Evolutionary conservation across 1,140 invertebrate genomes (phyloP), one percentile per base, ranked within the genome.

Genomic region (Portunus trituberculatus): DNA sequence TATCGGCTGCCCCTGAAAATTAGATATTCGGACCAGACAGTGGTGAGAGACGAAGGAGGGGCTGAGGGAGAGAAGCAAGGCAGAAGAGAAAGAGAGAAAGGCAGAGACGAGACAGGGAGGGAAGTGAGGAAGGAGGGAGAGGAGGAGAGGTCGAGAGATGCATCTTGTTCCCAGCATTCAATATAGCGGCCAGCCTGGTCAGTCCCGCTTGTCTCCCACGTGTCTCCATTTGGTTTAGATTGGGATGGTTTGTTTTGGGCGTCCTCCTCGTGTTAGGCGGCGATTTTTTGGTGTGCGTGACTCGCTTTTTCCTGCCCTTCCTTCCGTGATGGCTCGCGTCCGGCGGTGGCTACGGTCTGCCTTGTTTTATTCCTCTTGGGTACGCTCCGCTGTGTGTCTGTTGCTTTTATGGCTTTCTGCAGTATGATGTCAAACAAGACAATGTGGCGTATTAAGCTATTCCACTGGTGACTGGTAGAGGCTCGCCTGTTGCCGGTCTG

Each of bases 81-180:
- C 0, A 20, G 4, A 29, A 32, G 86, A 32, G 86, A 32, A 28
- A 88, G 86, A 88, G 86, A 28, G 0, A 32, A 8, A 88, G 86
- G n/a, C 12, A 88, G 31, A 88, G 86, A n/a, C 67, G 67, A 76
- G 52, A 86, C 12, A 86, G 83, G 32, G 83, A 86, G 83, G 28
- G 12, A 31, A 28, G 32, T 0, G 45, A 88, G 86, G 86, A 14
- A 32, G 8, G 45, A 88, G 0, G 45, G 12, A 46, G 45, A 25
- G 86, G 28, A 88, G 45, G 86, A 32, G 31, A 88, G 45, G 86
- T 20, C 7, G 86, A 88, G 45, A 25, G 25, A 46, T 76, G 67
- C 67, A n/a, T 76, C 67, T 76, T 76, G 67, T 76, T 76, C 20
- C 12, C 12, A 76, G 67, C 67, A 76, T 76, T 76, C 67, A 76